Base-by-base conservation (phyloP, 2,113 vertebrate species). In the Myotis davidii region DNA sequence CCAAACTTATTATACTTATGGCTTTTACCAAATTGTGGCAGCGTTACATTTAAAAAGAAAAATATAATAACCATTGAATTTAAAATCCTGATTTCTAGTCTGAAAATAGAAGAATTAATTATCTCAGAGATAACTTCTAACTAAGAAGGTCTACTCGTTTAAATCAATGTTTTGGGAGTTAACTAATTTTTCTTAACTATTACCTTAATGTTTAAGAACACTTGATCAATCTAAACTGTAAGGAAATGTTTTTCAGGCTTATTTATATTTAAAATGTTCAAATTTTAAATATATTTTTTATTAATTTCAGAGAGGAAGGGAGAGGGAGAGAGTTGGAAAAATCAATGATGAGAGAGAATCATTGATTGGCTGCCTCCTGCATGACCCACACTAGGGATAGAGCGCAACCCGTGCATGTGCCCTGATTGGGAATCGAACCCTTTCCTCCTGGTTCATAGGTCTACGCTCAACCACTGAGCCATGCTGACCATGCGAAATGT, bases 101-200 rank as follows among this genome's bases (percentile, higher is more conserved):
- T 65, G 29, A 76, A 88, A 93, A 67, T 65, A 69, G 86, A 20
- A 1, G 11, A 78, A 20, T 37, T 72, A 54, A 50, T 73, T 18
- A 52, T 83, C 50, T 95, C 20, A 39, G 69, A 94, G 74, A 17
- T 39, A 82, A 73, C n/a, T 88, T 79, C 39, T 94, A 45, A 81
- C 4, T 54, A 23, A 39, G 79, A 64, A 37, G 9, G 5, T 59
- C 25, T 69, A 32, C 14, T 84, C 9, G 61, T 88, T 32, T 81
- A 77, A 72, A 79, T 70, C 54, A 73, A 18, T 11, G 69, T 88
- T 91, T 86, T 34, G 14, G 7, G 13, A 94, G 77, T 95, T 39
- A 77, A 25, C 20, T 61, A 65, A 83, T 90, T 56, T 72, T 86
- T 95, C 74, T 94, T 79, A 94, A 69, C 4, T 81, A n/a, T 72